A percentile compares a stretch with the other conserved stretches of the same genome.
These are phyloP conservation scores for Drosophila mercatorum DNA, from an alignment of 2,888 invertebrate genomes.

Conservation along the genomic window DNA sequence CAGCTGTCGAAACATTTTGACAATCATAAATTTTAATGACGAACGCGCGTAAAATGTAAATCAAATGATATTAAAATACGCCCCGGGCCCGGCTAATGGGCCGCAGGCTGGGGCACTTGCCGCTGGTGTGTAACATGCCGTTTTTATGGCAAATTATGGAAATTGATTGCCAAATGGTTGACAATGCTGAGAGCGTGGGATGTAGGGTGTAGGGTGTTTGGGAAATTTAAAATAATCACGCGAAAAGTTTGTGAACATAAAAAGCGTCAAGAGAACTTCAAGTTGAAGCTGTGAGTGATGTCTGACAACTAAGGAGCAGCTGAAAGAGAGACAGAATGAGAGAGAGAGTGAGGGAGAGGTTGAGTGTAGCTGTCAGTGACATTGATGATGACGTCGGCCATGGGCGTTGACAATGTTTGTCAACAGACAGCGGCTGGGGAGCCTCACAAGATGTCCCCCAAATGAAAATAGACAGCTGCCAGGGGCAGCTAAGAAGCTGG, in stretches of 20 bases:
- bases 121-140: constrained; percentile 61
- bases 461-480: constrained; percentile 37
- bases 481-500: constrained; percentile 31
- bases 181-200: constrained; percentile 2
- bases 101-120: constrained; percentile 14
- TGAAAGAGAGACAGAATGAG: neutral
- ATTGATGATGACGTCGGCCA: constrained; percentile 75
- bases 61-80: constrained; percentile 65
- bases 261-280: constrained; percentile 55
- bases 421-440: constrained; percentile 41
- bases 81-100: constrained; percentile 60
- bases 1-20: constrained; percentile 62
- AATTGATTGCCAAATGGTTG: constrained; percentile 69
- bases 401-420: constrained; percentile 75
- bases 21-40: constrained; percentile 69
- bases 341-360: neutral
- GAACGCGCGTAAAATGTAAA: constrained; percentile 71
- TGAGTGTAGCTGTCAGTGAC: constrained; percentile 50
- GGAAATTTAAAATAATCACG: constrained; percentile 51
- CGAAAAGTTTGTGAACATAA: constrained; percentile 58
- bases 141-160: constrained; percentile 77
- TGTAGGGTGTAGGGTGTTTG: constrained; percentile 3
- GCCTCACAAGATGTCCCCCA: constrained; percentile 17
- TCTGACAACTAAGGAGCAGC: constrained; percentile 26
- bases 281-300: constrained; percentile 60